Percentiles rank a stretch among this genome's conserved stretches.
Conservation (phyloP, 2,888 invertebrate genomes). For the Cephus runcator region DNA sequence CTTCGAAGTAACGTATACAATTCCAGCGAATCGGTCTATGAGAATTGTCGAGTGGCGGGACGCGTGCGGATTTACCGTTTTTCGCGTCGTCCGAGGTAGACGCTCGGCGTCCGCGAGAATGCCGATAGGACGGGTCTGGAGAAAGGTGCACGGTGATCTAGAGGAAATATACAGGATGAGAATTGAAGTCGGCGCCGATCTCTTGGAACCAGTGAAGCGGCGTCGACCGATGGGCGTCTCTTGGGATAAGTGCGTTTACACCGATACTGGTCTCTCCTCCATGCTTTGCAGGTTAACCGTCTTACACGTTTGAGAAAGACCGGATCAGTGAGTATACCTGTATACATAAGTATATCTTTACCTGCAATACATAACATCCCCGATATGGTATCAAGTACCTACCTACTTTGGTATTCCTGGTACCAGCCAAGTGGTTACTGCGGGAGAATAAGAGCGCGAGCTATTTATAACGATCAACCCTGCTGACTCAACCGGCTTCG, state of each 20-base stretch:
- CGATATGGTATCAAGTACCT: not conserved
- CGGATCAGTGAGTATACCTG: constrained; percentile 1
- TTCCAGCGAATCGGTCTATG: not conserved
- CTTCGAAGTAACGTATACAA: not conserved
- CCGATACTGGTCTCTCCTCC: not conserved
- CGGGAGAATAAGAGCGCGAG: constrained; percentile 8
- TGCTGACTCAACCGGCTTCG: constrained; percentile 40
- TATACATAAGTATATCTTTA: not conserved
- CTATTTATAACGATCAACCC: constrained; percentile 46
- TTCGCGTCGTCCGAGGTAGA: not conserved
- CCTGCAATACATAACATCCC: not conserved
- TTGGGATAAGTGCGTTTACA: not conserved
- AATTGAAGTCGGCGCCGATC: not conserved
- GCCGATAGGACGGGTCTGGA: not conserved
- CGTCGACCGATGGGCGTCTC: not conserved
- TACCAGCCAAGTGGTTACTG: not conserved
- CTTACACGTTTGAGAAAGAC: not conserved
- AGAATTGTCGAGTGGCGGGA: not conserved
- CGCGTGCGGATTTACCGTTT: not conserved
- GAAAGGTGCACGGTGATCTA: not conserved
- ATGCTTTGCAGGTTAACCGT: not conserved
- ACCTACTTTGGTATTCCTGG: not conserved
- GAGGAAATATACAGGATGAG: not conserved
- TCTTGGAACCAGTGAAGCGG: not conserved
- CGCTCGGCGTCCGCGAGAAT: not conserved